Conservation (phyloP, 2,888 invertebrate species). For the Drosophila gaucha region DNA sequence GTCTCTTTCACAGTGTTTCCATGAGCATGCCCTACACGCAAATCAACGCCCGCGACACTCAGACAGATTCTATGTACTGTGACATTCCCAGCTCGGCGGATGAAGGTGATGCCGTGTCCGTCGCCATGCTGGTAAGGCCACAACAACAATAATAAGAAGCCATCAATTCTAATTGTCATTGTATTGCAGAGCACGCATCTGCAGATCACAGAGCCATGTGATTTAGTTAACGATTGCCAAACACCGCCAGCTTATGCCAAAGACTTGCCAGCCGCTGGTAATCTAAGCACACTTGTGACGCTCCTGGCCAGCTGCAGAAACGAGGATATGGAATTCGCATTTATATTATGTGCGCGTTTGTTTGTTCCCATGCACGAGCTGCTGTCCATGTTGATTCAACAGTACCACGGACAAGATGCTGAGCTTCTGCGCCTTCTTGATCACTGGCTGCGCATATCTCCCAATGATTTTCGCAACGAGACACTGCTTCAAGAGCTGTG, state of each 20-base stretch:
- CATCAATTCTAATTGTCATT: not conserved
- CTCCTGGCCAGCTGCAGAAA: slow-evolving; percentile 84
- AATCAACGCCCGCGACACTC: slow-evolving; percentile 36
- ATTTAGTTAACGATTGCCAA: slow-evolving; percentile 41
- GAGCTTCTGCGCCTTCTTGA: slow-evolving; percentile 86
- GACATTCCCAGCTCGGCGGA: slow-evolving; percentile 71
- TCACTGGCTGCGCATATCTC: slow-evolving; percentile 97
- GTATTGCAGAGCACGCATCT: slow-evolving; percentile 52
- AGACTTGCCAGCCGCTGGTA: slow-evolving; percentile 59
- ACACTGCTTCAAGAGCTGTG: slow-evolving; percentile 94
- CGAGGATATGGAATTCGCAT: slow-evolving; percentile 90
- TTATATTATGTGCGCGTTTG: slow-evolving; percentile 56
- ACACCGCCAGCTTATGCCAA: slow-evolving; percentile 53
- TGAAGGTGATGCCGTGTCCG: slow-evolving; percentile 59
- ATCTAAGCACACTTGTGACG: slow-evolving; percentile 37
- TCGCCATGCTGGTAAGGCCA: slow-evolving; percentile 47
- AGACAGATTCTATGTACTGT: slow-evolving; percentile 70
- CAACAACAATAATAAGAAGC: not conserved
- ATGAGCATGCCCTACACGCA: slow-evolving; percentile 62
- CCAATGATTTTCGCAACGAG: slow-evolving; percentile 97
- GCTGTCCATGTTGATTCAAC: slow-evolving; percentile 91
- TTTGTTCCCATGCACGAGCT: slow-evolving; percentile 90
- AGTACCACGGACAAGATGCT: slow-evolving; percentile 85
- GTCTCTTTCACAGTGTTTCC: slow-evolving; percentile 75
- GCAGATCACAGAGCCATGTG: slow-evolving; percentile 48